Percentiles rank a stretch among this genome's conserved stretches.
These are phyloP conservation scores for Odontophorus gujanensis DNA, from an alignment of 2,113 vertebrate species.

Conservation along the genomic window DNA sequence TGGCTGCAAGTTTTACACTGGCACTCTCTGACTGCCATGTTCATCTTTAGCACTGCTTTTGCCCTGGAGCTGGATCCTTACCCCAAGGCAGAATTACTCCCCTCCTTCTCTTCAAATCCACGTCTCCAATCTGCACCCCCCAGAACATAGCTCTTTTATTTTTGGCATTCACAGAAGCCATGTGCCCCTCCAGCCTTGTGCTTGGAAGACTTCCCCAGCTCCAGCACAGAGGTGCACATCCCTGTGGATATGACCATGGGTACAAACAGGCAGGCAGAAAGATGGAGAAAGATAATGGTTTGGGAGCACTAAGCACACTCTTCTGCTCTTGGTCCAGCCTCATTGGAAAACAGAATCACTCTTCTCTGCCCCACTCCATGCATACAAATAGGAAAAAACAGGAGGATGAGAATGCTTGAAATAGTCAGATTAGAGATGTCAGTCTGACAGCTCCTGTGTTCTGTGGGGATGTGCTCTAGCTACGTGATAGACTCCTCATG, in stretches of 20 bases:
- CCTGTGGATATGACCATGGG: background rate
- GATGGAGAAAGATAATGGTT: background rate
- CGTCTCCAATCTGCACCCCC: background rate
- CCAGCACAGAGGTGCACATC: background rate
- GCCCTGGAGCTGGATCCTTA: background rate
- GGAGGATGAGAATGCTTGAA: background rate
- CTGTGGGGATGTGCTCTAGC: rapidly evolving
- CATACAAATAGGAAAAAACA: background rate
- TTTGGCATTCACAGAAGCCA: background rate
- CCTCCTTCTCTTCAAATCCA: background rate
- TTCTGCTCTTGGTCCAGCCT: background rate
- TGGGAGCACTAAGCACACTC: background rate
- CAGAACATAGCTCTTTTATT: background rate
- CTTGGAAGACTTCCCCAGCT: background rate
- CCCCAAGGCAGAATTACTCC: background rate
- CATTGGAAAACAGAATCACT: conserved; percentile 11
- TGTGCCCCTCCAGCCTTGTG: background rate
- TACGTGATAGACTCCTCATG: background rate
- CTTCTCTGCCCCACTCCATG: background rate
- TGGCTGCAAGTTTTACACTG: background rate
- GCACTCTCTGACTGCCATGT: background rate
- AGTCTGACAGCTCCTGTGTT: background rate
- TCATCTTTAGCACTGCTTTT: background rate
- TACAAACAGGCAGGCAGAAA: background rate
- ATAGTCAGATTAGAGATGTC: background rate